Evolutionary conservation across 2,888 invertebrate genomes (phyloP), one percentile per base, ranked within the genome.

Genomic region (Cetonia aurata): DNA sequence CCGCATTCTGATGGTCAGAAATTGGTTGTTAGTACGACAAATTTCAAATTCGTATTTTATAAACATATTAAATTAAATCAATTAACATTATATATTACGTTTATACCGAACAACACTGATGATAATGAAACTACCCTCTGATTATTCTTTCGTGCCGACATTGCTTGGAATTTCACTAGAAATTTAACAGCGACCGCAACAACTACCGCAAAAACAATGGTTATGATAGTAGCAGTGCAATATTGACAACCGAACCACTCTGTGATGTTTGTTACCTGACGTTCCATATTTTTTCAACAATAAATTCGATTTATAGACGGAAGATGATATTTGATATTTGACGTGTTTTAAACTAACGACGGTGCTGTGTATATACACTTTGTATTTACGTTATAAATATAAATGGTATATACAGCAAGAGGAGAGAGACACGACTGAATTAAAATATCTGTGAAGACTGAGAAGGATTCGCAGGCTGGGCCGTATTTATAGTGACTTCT

Each of bases 401-500:
- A 42, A 37, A 56, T 57, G 55, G 48, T 67, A 57, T 67, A 46
- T 37, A 44, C 55, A 68, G 62, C 50, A 59, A 65, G 66, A 69
- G 46, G 53, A 50, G 55, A 37, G 37, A 72, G 70, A 73, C 74
- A 74, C 74, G 75, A 68, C 69, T 73, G 72, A 71, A 71, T 73
- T 73, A 75, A 73, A 74, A 73, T 73, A 73, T 73, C 74, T 73
- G 69, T 73, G 72, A 70, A 74, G 75, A 81, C 82, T 81, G 81
- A 80, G 80, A 78, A 78, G 75, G 79, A 77, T 78, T 76, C 79
- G 78, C 78, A 75, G 73, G 74, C 71, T 75, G 78, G 72, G 75
- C 75, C 73, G 80, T 82, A 82, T 82, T 82, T 82, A 82, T 82
- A 82, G 82, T 77, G 75, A 76, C 76, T 78, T 81, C 80, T 80